A percentile compares a stretch with the other conserved stretches of the same genome.
These are phyloP conservation scores for Euplagia quadripunctaria DNA, from an alignment of 2,888 invertebrate species.

Conservation along the genomic window DNA sequence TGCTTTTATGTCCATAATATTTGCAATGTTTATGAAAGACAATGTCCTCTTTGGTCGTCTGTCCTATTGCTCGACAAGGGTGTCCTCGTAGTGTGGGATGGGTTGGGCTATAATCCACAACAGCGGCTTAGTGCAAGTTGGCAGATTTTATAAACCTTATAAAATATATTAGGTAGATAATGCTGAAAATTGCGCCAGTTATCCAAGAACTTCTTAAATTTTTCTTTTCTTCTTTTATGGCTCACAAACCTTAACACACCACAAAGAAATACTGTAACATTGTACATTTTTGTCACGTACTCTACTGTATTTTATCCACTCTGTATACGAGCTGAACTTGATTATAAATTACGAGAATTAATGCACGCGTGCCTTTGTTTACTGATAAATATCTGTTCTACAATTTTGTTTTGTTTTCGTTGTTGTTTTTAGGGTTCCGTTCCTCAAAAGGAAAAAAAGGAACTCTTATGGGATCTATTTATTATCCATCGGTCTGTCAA, in stretches of 20 bases:
- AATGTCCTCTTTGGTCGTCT: no score
- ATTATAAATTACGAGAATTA: slow-evolving; percentile 65
- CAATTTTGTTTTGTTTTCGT: slow-evolving; percentile 40
- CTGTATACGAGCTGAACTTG: slow-evolving; percentile 45
- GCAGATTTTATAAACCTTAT: background rate
- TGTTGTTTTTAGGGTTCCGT: slow-evolving; percentile 7
- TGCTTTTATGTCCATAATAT: no score
- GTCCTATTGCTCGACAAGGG: no score
- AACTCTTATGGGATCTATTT: no score
- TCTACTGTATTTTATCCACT: slow-evolving; percentile 48
- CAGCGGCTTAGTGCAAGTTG: background rate
- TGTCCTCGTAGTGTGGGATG: no score
- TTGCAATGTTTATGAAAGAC: no score
- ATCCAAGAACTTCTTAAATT: background rate
- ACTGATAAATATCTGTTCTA: slow-evolving; percentile 46
- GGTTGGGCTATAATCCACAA: background rate
- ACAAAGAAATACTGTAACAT: slow-evolving; percentile 28
- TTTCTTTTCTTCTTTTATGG: background rate
- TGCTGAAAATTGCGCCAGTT: background rate
- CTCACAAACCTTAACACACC: slow-evolving; percentile 10
- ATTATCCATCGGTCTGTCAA: no score
- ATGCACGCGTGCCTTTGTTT: slow-evolving; percentile 61
- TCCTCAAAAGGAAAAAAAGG: no score
- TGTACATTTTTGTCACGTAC: slow-evolving; percentile 46
- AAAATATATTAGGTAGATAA: background rate